A percentile compares a stretch with the other conserved stretches of the same genome.
Evolutionary conservation across 1,140 invertebrate genomes (phyloP).

Genomic region (Cardiocondyla obscurior): DNA sequence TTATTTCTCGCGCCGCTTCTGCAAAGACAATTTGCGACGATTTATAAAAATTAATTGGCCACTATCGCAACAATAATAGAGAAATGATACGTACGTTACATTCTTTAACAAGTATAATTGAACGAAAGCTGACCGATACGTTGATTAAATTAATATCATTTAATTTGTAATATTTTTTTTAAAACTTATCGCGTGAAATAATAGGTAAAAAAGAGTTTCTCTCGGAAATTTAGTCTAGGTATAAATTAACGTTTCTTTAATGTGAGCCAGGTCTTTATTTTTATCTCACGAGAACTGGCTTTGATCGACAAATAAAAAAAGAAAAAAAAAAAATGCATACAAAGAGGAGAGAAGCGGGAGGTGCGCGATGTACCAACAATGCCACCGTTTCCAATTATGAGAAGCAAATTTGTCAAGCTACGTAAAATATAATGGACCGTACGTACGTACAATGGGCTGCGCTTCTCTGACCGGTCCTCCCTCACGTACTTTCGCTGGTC

Average conservation of each 20-base stretch:
- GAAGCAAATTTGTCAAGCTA: conserved; percentile 62
- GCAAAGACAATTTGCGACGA: background rate
- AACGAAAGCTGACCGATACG: background rate
- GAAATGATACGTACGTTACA: no score
- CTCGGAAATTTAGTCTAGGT: background rate
- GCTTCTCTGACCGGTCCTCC: background rate
- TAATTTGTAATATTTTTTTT: no score
- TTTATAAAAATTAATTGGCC: background rate
- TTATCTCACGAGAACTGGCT: background rate
- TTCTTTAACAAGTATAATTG: no score
- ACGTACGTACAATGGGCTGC: conserved; percentile 50
- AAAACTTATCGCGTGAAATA: background rate
- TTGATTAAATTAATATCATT: background rate
- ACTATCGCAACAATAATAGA: background rate
- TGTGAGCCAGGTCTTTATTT: background rate
- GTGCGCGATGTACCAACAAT: conserved; percentile 51
- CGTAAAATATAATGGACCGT: conserved; percentile 50
- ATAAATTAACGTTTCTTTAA: background rate
- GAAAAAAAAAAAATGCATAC: conserved; percentile 44
- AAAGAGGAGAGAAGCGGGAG: conserved; percentile 48
- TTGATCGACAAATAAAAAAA: conserved; percentile 34
- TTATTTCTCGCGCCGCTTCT: background rate
- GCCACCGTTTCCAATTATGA: conserved; percentile 57
- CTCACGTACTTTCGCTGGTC: conserved; percentile 57
- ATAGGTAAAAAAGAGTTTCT: background rate